Evolutionary conservation across 2,113 vertebrate genomes (phyloP), one percentile per base, ranked within the genome.

Genomic region (Okapia johnstoni): DNA sequence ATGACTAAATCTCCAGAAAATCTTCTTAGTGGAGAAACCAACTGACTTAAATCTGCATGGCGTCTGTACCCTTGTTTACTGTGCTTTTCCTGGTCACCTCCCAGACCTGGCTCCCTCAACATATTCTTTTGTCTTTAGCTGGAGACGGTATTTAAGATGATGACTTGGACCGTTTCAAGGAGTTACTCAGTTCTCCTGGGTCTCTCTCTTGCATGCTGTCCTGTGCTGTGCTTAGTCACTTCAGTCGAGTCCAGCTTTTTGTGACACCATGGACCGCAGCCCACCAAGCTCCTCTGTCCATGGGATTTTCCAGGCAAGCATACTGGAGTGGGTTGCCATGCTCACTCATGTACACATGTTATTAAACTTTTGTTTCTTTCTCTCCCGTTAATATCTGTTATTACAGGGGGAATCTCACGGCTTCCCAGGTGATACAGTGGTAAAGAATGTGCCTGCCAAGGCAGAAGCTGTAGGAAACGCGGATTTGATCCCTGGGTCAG

Each of bases 261-360:
- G 10, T 2, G 6, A 40, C 0, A 2, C 66, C 66, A 40, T 0
- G 19, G 19, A 13, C n/a, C 66, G 40, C 19, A 23, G n/a, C n/a
- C 66, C 66, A 70, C 19, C n/a, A 70, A 10, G 19, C 19, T 23
- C 66, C 19, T 70, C 66, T 70, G 66, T 70, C n/a, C 66, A 23
- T 6, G n/a, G 66, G 10, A 40, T 70, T 23, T 70, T 40, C 21
- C 66, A 70, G 19, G 66, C n/a, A 70, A 70, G n/a, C 40, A 70
- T 70, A 23, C 19, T 70, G 5, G n/a, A 40, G 66, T 40, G 66
- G n/a, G n/a, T 70, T 12, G 10, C 66, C n/a, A 70, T 70, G 66
- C 19, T 12, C 0, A 81, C 58, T 48, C 57, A 23, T 43, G 77
- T 43, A 43, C 43, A 33, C 2, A 2, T 83, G 26, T 43, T 33